Base-by-base conservation (phyloP, 2,888 invertebrate species). In the Phalangium opilio region DNA sequence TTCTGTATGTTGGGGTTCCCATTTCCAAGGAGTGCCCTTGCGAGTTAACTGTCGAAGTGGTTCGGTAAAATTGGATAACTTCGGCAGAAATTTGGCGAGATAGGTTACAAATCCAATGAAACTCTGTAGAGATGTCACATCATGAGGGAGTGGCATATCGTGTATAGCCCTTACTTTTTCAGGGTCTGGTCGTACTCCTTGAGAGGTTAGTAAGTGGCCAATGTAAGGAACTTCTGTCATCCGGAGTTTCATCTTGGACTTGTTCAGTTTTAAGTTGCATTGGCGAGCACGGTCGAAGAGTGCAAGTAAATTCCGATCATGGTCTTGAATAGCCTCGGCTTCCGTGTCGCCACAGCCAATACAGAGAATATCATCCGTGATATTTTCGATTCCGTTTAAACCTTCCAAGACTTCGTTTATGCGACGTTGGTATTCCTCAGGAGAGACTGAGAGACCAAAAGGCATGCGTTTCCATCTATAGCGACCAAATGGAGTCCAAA, bases 51-150 rank as follows among this genome's bases (percentile, higher is more conserved):
- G 18, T 14, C 21, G n/a, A 7, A 49, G 15, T 14, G 35, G 33
- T 11, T 20, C 3, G 1, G 44, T 44, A 18, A 15, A n/a, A 11
- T 27, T 20, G 2, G 41, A 45, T 10, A 50, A 43, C 10, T 44
- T 34, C 2, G 36, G 38, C 1, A 43, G 42, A 32, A 50, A 50
- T 36, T 39, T 47, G 2, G 36, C 34, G n/a, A 48, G 36, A 48
- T 46, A 53, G 14, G 35, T 44, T 12, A 44, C 39, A 19, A 53
- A 27, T 5, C 53, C 52, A 18, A 53, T 17, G 35, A 53, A 50
- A 11, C 45, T 41, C 34, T 48, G 48, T 1, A 54, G 14, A 7
- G 43, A 39, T n/a, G 35, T 40, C 15, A 41, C 36, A 17, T 21
- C 38, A 14, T 41, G 14, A n/a, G 52, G 50, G 19, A 12, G 33